These are phyloP conservation scores for Eutrigla gurnardus DNA, from an alignment of 2,797 vertebrate genomes.

Conservation along the genomic window DNA sequence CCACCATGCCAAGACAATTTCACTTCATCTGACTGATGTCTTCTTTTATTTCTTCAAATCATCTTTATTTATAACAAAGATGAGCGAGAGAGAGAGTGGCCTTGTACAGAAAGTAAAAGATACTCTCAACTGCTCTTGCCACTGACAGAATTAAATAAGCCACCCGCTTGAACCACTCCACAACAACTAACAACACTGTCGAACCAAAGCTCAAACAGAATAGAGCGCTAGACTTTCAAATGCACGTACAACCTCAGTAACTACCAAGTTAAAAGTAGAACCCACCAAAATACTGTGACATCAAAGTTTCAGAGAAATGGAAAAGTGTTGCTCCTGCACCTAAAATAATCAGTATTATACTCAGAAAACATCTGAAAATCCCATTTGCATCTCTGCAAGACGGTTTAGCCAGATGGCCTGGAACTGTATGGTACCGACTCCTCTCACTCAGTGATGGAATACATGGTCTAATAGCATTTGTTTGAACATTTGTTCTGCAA, in stretches of 20 bases:
- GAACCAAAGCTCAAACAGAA: too few species aligned
- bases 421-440: constrained; percentile 21
- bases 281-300: background rate
- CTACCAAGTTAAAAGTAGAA: background rate
- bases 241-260: constrained; percentile 1
- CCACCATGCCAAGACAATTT: too few species aligned
- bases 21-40: too few species aligned
- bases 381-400: constrained; percentile 47
- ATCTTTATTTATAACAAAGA: background rate
- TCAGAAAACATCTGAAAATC: constrained; percentile 6
- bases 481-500: constrained; percentile 24
- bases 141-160: constrained; percentile 17
- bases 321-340: background rate
- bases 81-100: background rate
- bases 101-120: background rate
- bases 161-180: background rate
- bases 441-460: background rate
- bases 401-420: constrained; percentile 13
- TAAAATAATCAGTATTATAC: background rate
- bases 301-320: background rate
- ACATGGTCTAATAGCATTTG: constrained; percentile 3
- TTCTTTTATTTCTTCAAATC: background rate
- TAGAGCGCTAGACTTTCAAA: background rate
- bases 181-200: background rate
- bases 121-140: constrained; percentile 18